phyloP scores from a whole-genome alignment of 2,797 vertebrate species.

The Sebastiscus albofasciatus region DNA sequence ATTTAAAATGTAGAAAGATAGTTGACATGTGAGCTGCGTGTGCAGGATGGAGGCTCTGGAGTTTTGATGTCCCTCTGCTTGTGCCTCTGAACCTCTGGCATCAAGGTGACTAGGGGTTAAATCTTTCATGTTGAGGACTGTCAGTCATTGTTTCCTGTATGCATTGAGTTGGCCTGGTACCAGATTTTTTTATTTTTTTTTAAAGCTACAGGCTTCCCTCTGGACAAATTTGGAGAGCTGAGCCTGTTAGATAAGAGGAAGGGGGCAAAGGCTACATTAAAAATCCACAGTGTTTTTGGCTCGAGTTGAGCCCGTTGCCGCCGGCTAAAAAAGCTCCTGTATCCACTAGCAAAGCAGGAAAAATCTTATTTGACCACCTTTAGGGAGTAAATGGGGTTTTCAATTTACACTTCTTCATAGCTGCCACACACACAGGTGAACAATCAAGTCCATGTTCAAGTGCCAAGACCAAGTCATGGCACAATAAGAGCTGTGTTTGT shows the following conservation, averaged over 20 bases:
- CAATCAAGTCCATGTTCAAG: slow-evolving; percentile 24
- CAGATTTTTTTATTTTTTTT: not conserved
- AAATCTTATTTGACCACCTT: slow-evolving; percentile 33
- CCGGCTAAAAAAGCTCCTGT: slow-evolving; percentile 23
- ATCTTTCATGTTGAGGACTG: slow-evolving; percentile 50
- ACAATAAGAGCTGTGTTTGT: slow-evolving; percentile 48
- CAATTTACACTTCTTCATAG: slow-evolving; percentile 22
- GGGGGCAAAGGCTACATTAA: slow-evolving; percentile 19
- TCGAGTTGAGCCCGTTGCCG: slow-evolving; percentile 23
- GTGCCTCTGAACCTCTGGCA: slow-evolving; percentile 28
- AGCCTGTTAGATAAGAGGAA: slow-evolving; percentile 38
- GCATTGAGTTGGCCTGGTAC: slow-evolving; percentile 3
- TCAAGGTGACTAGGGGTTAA: slow-evolving; percentile 27
- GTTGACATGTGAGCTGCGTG: slow-evolving; percentile 35
- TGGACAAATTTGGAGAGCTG: slow-evolving; percentile 26
- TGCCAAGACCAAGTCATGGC: slow-evolving; percentile 15
- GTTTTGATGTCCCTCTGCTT: slow-evolving; percentile 46
- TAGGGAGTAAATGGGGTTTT: slow-evolving; percentile 16
- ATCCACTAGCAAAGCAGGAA: slow-evolving; percentile 14
- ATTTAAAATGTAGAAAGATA: slow-evolving; percentile 59
- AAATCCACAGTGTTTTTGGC: slow-evolving; percentile 27
- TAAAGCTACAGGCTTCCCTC: slow-evolving; percentile 30
- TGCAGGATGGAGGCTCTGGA: slow-evolving; percentile 6
- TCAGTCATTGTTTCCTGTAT: slow-evolving; percentile 59
- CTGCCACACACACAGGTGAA: slow-evolving; percentile 28